phyloP scores from a whole-genome alignment of 2,797 vertebrate species.

The Loriculus beryllinus region DNA sequence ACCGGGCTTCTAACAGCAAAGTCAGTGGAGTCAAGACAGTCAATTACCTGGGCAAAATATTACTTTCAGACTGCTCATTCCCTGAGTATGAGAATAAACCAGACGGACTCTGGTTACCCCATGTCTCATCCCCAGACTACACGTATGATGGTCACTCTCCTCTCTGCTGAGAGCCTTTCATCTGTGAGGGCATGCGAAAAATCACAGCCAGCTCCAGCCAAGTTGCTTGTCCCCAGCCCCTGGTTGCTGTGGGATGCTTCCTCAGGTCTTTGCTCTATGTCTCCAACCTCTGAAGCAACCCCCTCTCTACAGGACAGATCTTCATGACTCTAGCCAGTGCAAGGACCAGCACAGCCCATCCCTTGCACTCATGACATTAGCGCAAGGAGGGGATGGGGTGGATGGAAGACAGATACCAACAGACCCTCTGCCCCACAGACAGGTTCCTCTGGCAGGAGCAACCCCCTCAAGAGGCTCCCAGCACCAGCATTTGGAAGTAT shows the following conservation, averaged over 20 bases:
- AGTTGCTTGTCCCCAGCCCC: background rate
- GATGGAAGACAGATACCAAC: background rate
- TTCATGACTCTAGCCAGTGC: background rate
- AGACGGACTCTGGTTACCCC: background rate
- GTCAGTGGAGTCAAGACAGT: background rate
- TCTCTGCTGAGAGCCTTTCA: background rate
- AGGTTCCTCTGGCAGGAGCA: background rate
- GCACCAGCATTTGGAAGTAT: background rate
- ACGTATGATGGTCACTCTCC: background rate
- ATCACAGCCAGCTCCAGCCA: background rate
- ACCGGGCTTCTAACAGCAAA: background rate
- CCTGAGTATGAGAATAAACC: background rate
- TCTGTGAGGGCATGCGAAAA: background rate
- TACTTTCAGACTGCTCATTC: background rate
- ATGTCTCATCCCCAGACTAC: background rate
- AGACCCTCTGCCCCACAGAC: background rate
- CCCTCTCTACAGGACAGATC: background rate
- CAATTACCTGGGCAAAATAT: background rate
- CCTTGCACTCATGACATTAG: background rate
- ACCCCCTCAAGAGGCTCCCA: accelerated
- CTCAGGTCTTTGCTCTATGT: background rate
- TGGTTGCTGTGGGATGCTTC: background rate
- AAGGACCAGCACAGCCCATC: background rate
- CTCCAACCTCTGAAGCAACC: background rate
- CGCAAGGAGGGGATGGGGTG: background rate